Evolutionary conservation across 1,140 invertebrate species (phyloP), one percentile per base, ranked within the genome.

Genomic region (Elymnias hypermnestra): DNA sequence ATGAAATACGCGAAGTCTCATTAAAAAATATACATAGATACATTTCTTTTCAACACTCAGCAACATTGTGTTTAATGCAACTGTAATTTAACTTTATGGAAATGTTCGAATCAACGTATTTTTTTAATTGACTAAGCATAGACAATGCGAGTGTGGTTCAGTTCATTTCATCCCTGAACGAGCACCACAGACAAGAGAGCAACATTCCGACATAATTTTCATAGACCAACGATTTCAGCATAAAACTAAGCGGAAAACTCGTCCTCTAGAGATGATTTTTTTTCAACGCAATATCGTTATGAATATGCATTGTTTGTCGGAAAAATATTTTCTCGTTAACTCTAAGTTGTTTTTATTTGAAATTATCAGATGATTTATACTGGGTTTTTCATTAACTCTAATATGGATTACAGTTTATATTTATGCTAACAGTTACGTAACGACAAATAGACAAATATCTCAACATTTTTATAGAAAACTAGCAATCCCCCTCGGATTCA

Each of bases 281-380:
- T 33, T 33, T 33, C 29, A 33, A 33, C 29, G 29, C 29, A 33
- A 33, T 12, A 28, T 31, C 28, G 40, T 28, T 43, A 33, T 43
- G 40, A 43, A 43, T 23, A 43, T 43, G 40, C 40, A 43, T 43
- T 43, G 40, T 43, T 43, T 43, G 26, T 43, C 23, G 19, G 40
- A 14, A 43, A 40, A 43, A 43, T 31, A 43, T 43, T 43, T 43
- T 43, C 29, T 21, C 40, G 29, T 43, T 43, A 43, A 33, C 29
- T 33, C 14, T 33, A 33, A 33, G 29, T 33, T 33, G 29, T 14
- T 10, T 29, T 12, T 29, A 33, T 14, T 33, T 33, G 29, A 15
- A 33, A 13, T 33, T 15, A 33, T 33, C 14, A 33, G 14, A 15
- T 15, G 13, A 15, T 33, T 33, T 33, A 33, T 33, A 33, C n/a